Percentiles rank a stretch among this genome's conserved stretches.
Conservation (phyloP, 2,113 vertebrate species). For the Aspidoscelis tigris region DNA sequence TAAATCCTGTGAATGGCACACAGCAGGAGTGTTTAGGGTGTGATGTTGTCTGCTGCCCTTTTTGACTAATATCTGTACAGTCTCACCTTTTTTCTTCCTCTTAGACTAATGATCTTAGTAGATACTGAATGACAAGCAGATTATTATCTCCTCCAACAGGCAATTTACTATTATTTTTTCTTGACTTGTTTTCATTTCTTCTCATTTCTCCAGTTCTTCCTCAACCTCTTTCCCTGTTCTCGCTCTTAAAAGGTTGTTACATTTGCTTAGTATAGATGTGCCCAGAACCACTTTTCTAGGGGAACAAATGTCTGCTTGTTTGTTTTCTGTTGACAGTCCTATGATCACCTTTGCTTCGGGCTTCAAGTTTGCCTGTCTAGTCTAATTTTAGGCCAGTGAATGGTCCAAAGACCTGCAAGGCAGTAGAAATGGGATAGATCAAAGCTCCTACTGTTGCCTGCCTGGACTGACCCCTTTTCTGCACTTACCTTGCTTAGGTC, state of each 20-base stretch:
- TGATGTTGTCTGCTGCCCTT: slow-evolving; percentile 34
- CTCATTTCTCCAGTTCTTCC: neutral
- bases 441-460: too few relatives aligned
- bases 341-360: neutral
- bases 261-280: neutral
- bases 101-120: neutral
- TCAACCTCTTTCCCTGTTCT: neutral
- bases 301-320: neutral
- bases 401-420: neutral
- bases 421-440: too few relatives aligned
- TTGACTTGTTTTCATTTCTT: neutral
- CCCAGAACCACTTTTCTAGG: too few relatives aligned
- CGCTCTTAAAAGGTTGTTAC: neutral
- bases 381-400: neutral
- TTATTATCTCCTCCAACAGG: accelerated
- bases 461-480: too few relatives aligned
- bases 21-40: neutral
- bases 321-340: neutral
- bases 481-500: too few relatives aligned
- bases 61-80: neutral
- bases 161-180: neutral
- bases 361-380: neutral
- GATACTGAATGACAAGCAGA: neutral
- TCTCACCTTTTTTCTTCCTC: neutral
- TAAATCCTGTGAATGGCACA: neutral